Conservation (phyloP, 2,888 invertebrate genomes). For the Hemistola chrysoprasaria region DNA sequence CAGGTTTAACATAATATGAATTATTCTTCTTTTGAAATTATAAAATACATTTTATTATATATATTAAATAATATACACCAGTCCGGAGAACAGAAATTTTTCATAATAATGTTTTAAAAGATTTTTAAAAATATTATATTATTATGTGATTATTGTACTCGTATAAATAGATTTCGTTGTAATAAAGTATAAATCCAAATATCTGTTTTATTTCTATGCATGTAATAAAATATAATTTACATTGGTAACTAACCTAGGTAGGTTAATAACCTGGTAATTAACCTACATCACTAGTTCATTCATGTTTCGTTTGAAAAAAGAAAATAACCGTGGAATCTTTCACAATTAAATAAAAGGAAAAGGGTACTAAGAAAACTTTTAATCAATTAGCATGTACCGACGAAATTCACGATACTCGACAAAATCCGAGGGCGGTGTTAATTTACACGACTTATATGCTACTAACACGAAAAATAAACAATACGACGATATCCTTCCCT, state of each 20-base stretch:
- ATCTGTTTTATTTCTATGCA: no score
- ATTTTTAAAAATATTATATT: conserved; percentile 44
- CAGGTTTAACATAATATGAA: not conserved
- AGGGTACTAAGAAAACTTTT: conserved; percentile 25
- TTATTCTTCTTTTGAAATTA: not conserved
- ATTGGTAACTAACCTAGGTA: no score
- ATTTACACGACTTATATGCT: conserved; percentile 78
- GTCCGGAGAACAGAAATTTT: conserved; percentile 1
- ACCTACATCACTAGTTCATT: no score
- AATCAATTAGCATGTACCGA: conserved; percentile 54
- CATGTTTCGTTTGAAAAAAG: not conserved
- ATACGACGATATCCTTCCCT: conserved; percentile 72
- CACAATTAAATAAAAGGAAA: conserved; percentile 27
- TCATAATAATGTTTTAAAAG: not conserved
- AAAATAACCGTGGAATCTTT: not conserved
- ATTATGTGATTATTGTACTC: conserved; percentile 58
- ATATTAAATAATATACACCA: not conserved
- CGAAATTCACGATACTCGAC: conserved; percentile 59
- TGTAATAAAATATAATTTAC: no score
- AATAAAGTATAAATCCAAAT: conserved; percentile 67
- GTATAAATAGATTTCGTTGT: conserved; percentile 76
- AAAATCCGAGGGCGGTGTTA: conserved; percentile 64
- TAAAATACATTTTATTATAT: not conserved
- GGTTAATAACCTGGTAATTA: no score
- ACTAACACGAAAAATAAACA: conserved; percentile 80